Evolutionary conservation across 2,797 vertebrate species (phyloP).

Genomic region (Argyrosomus regius): DNA sequence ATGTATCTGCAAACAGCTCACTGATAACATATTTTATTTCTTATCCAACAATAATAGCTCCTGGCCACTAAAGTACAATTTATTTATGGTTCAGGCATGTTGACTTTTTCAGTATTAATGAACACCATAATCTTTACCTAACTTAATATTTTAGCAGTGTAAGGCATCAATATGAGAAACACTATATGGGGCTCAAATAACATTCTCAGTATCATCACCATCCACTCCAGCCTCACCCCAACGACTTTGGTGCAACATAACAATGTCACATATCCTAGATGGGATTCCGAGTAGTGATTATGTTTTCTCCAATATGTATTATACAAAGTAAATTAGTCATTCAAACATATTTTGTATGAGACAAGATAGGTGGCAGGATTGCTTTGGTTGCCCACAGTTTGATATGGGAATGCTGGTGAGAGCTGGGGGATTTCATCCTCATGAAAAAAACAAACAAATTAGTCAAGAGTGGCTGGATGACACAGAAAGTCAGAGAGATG

Average conservation of each 20-base stretch:
- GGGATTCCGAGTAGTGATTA: neutral
- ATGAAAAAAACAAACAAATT: neutral
- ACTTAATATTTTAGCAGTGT: neutral
- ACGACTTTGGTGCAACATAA: neutral
- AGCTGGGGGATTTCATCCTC: neutral
- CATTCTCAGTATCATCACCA: neutral
- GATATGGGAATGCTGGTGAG: neutral
- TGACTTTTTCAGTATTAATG: neutral
- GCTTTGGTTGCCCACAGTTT: neutral
- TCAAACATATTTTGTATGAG: neutral
- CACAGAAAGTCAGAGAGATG: neutral
- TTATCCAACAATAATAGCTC: neutral
- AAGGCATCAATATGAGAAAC: neutral
- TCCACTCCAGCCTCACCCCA: neutral
- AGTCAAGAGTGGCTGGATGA: neutral
- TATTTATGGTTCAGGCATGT: neutral
- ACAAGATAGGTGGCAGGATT: neutral
- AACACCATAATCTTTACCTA: neutral
- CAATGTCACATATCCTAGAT: neutral
- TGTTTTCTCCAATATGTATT: neutral
- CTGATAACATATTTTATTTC: neutral
- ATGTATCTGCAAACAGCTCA: neutral
- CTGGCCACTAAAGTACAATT: neutral
- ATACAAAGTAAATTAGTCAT: neutral
- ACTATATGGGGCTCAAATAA: neutral